phyloP scores from a whole-genome alignment of 1,140 invertebrate genomes.

The Cheumatopsyche charites region DNA sequence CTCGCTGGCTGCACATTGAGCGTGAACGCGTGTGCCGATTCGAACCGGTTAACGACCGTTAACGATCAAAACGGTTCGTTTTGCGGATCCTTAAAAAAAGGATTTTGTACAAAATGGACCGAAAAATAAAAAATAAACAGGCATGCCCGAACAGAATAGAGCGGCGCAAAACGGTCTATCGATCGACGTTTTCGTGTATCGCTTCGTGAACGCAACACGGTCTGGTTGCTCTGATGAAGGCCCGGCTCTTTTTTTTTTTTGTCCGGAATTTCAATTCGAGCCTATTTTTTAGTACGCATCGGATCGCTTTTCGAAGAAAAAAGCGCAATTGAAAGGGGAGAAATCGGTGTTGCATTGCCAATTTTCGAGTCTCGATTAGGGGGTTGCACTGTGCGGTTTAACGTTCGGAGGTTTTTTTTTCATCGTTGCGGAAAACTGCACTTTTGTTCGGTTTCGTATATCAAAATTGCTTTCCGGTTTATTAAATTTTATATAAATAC shows the following conservation, averaged over 20 bases:
- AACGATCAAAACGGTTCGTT: conserved; percentile 13
- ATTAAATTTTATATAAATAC: no score
- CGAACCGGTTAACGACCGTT: conserved; percentile 23
- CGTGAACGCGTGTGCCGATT: background rate
- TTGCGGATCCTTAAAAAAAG: background rate
- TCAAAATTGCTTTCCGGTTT: no score
- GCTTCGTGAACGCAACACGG: conserved; percentile 24
- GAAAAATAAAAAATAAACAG: background rate
- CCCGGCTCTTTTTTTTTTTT: no score
- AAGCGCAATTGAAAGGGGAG: background rate
- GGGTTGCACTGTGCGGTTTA: no score
- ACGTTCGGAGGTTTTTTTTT: no score
- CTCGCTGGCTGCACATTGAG: conserved; percentile 9
- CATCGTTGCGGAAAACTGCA: no score
- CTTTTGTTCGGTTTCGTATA: no score
- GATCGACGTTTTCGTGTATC: conserved; percentile 20
- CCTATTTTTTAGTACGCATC: background rate
- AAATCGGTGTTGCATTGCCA: background rate
- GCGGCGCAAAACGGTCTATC: background rate
- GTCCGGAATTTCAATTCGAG: background rate
- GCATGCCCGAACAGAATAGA: background rate
- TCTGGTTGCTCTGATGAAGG: conserved; percentile 24
- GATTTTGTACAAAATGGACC: background rate
- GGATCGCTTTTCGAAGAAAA: background rate
- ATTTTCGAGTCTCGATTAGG: no score